Conservation (phyloP, 2,888 invertebrate genomes). For the Peribatodes rhomboidaria region DNA sequence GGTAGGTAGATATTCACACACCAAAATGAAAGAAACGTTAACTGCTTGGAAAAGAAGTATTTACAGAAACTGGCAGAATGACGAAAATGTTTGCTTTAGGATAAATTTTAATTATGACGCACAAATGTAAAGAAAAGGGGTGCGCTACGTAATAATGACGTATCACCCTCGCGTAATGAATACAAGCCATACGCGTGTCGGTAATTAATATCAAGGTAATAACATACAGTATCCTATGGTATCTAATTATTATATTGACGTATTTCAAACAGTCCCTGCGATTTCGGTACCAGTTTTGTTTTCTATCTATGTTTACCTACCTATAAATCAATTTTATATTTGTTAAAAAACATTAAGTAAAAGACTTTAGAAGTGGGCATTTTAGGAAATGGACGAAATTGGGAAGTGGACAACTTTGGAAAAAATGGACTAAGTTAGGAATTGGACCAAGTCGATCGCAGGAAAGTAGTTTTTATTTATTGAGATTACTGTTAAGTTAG, state of each 20-base stretch:
- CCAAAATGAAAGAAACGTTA: background rate
- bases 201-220: conserved; percentile 16
- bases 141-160: background rate
- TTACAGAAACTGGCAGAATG: background rate
- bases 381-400: no score
- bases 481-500: no score
- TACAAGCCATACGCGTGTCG: conserved; percentile 12
- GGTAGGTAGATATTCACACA: no score
- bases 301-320: background rate
- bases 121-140: background rate
- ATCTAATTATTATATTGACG: conserved; percentile 6
- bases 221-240: background rate
- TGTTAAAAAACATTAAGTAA: no score
- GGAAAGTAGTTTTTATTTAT: no score
- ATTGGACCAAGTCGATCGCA: no score
- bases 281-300: background rate
- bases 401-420: no score
- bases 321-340: no score
- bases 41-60: background rate
- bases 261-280: background rate
- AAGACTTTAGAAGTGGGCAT: no score
- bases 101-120: background rate
- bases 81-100: background rate
- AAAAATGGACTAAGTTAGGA: no score
- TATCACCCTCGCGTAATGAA: conserved; percentile 5